Percentiles rank a stretch among this genome's conserved stretches.
Conservation (phyloP, 2,113 vertebrate genomes). For the Rhinoderma darwinii region DNA sequence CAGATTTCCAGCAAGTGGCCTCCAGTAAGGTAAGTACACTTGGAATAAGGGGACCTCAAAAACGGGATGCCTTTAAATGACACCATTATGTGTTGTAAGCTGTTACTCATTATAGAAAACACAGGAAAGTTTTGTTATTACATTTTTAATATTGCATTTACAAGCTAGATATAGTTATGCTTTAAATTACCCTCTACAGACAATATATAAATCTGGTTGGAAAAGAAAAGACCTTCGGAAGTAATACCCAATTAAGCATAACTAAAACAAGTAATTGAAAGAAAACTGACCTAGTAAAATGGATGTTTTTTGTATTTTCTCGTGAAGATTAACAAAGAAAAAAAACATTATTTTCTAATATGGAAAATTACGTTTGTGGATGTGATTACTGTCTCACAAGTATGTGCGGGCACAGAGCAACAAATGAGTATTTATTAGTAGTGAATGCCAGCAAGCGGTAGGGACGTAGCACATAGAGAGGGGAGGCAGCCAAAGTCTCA, state of each 20-base stretch:
- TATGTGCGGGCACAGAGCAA: neutral
- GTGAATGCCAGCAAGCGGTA: neutral
- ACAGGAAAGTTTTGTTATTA: neutral
- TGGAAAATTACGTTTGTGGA: constrained; percentile 7
- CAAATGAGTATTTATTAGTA: constrained; percentile 50
- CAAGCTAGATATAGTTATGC: neutral
- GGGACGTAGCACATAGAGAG: neutral
- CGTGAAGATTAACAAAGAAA: neutral
- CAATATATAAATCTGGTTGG: constrained; percentile 12
- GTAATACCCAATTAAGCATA: constrained; percentile 33
- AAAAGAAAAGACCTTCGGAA: constrained; percentile 16
- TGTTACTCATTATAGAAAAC: neutral
- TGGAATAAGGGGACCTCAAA: neutral
- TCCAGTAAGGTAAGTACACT: neutral
- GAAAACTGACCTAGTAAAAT: neutral
- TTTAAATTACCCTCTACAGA: constrained; percentile 6
- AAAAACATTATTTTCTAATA: neutral
- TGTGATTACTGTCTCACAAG: constrained; percentile 25
- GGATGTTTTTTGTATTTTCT: neutral
- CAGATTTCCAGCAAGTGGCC: no score
- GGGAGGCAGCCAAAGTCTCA: neutral
- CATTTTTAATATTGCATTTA: neutral
- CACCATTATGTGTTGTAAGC: neutral
- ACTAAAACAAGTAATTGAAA: constrained; percentile 20
- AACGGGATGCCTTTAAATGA: neutral